phyloP scores from a whole-genome alignment of 23 tunicate genomes.

The Ascidia mentula region DNA sequence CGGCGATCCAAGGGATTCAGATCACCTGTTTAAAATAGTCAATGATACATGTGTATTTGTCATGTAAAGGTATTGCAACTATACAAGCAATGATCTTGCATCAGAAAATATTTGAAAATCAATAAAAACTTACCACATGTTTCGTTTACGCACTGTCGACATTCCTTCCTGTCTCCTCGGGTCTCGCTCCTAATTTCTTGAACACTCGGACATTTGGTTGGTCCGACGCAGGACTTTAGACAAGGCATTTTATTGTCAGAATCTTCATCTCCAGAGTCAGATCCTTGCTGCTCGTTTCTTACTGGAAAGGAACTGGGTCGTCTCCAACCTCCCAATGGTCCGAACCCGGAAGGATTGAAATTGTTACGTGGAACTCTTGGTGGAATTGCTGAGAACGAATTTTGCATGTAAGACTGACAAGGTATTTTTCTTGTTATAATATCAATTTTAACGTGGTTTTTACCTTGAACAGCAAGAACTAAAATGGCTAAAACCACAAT shows the following conservation, averaged over 20 bases:
- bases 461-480: background rate
- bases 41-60: no score
- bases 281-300: no score
- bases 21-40: background rate
- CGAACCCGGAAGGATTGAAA: background rate
- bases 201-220: background rate
- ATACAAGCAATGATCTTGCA: no score
- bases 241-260: background rate
- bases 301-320: background rate
- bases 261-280: background rate
- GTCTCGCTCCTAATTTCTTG: background rate
- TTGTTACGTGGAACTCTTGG: background rate
- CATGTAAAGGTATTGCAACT: no score
- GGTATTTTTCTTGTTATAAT: background rate
- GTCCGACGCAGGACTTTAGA: background rate
- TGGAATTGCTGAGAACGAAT: background rate
- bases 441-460: background rate
- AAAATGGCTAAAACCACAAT: background rate
- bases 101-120: no score
- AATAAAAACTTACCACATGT: background rate
- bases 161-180: background rate
- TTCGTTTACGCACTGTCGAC: background rate
- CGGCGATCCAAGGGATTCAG: background rate
- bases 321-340: background rate
- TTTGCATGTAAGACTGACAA: background rate